Conservation (phyloP, 2,888 invertebrate genomes). For the Salpingus planirostris region DNA sequence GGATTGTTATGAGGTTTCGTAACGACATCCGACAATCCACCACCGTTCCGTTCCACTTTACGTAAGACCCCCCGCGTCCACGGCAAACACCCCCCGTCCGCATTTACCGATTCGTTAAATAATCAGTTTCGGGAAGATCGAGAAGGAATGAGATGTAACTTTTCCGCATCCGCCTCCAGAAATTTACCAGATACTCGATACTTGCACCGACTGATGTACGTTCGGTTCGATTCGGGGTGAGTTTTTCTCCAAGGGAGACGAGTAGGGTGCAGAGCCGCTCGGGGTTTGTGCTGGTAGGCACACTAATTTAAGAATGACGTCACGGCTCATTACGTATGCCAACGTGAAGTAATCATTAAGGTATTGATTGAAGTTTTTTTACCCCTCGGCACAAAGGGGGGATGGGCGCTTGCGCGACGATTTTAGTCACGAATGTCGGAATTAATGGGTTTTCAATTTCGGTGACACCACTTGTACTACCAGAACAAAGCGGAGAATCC, state of each 20-base stretch:
- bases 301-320: constrained; percentile 38
- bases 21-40: no score
- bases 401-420: constrained; percentile 30
- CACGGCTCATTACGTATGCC: constrained; percentile 41
- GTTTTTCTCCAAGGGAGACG: not conserved
- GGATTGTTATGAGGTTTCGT: constrained; percentile 30
- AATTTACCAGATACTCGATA: no score
- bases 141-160: no score
- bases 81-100: no score
- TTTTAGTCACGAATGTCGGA: constrained; percentile 32
- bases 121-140: no score
- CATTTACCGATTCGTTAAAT: no score
- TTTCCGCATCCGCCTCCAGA: no score
- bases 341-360: constrained; percentile 41
- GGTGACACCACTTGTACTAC: constrained; percentile 36
- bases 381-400: constrained; percentile 26
- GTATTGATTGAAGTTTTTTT: constrained; percentile 42
- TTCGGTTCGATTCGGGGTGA: no score
- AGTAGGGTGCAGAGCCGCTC: constrained; percentile 10
- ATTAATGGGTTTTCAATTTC: constrained; percentile 40
- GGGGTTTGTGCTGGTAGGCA: constrained; percentile 8
- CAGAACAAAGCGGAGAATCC: constrained; percentile 25
- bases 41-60: no score
- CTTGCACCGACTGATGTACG: no score
- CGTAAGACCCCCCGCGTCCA: no score